Evolutionary conservation across 1,140 invertebrate species (phyloP).

Genomic region (Geopemphigus sp.): DNA sequence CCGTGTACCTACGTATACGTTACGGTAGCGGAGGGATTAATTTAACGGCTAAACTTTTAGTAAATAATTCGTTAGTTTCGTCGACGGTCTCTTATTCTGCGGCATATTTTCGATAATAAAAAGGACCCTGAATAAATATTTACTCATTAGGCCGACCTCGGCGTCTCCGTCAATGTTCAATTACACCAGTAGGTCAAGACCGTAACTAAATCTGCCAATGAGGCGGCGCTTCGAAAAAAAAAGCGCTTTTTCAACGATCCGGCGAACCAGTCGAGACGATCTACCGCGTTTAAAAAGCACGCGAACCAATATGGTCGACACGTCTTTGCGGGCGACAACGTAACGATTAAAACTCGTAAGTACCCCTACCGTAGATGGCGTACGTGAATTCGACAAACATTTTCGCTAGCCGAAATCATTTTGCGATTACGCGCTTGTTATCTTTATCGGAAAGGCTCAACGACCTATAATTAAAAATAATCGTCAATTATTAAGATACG

Average conservation of each 20-base stretch:
- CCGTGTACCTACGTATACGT: neutral
- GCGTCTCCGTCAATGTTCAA: neutral
- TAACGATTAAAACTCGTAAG: no score
- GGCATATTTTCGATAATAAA: slow-evolving; percentile 17
- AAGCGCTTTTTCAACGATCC: neutral
- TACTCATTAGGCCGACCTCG: slow-evolving; percentile 6
- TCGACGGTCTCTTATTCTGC: neutral
- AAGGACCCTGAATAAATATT: slow-evolving; percentile 23
- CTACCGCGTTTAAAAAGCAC: neutral
- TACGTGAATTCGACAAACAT: no score
- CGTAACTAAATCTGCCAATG: neutral
- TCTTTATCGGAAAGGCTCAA: no score
- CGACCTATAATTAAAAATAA: no score
- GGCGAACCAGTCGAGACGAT: neutral
- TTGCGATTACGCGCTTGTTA: no score
- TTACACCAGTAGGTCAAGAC: slow-evolving; percentile 19
- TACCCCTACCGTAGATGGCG: no score
- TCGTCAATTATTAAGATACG: no score
- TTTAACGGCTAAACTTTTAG: neutral
- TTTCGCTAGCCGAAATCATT: no score
- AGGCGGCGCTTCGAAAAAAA: no score
- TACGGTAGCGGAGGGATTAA: neutral
- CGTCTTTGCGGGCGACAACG: neutral
- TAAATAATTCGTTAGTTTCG: slow-evolving; percentile 6
- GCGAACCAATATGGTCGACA: neutral